Evolutionary conservation across 1,140 invertebrate species (phyloP).

Genomic region (Pachyrhynchus sulphureomaculatus): DNA sequence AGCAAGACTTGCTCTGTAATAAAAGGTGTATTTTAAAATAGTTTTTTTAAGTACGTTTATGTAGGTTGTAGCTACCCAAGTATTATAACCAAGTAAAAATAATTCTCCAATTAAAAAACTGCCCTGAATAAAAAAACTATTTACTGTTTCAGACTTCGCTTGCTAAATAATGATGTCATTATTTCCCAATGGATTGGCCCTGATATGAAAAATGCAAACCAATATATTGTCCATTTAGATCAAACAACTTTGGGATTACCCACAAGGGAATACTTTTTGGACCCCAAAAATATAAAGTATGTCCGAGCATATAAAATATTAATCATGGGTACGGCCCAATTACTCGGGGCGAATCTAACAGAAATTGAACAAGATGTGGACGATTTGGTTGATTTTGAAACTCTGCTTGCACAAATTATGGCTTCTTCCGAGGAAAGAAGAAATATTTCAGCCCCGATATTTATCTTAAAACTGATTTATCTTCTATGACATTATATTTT

Average conservation of each 20-base stretch:
- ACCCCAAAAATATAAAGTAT: conserved; percentile 67
- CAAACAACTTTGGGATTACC: conserved; percentile 85
- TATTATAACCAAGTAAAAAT: no score
- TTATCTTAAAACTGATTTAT: conserved; percentile 76
- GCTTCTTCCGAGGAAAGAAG: conserved; percentile 76
- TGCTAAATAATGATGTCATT: conserved; percentile 82
- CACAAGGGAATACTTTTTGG: conserved; percentile 82
- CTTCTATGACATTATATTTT: conserved; percentile 65
- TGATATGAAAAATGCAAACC: conserved; percentile 85
- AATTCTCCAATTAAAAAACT: no score
- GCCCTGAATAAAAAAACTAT: no score
- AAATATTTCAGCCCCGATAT: conserved; percentile 77
- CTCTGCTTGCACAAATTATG: conserved; percentile 75
- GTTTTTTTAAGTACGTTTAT: no score
- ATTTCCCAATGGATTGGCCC: conserved; percentile 84
- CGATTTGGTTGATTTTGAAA: conserved; percentile 83
- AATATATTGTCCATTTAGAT: conserved; percentile 86
- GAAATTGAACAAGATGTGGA: conserved; percentile 65
- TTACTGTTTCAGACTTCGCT: conserved; percentile 54
- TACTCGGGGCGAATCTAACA: conserved; percentile 64
- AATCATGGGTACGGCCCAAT: conserved; percentile 60
- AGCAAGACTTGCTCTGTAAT: no score
- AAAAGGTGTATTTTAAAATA: no score
- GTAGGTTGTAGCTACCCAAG: no score
- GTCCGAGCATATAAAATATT: conserved; percentile 72